Conservation (phyloP, 53 echinoderm and acorn worm genomes). For the Crossaster papposus region DNA sequence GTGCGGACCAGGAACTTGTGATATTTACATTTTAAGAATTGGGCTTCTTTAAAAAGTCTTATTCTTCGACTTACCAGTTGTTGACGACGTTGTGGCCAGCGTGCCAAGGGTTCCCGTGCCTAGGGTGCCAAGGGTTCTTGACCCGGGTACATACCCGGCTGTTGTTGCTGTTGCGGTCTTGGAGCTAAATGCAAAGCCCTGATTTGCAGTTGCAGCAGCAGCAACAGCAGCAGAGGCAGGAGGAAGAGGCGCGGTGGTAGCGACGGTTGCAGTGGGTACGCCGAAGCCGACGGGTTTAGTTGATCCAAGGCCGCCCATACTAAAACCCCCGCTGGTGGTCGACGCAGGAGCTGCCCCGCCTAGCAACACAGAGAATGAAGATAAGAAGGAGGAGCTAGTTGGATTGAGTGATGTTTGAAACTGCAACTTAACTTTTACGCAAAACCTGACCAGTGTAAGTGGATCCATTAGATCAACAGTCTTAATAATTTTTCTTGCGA, state of each 20-base stretch:
- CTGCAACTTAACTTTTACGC: no score
- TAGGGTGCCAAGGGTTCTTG: background rate
- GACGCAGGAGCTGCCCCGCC: no score
- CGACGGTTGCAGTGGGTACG: background rate
- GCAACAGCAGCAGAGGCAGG: conserved; percentile 2
- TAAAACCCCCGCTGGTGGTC: background rate
- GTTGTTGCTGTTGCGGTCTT: conserved; percentile 3
- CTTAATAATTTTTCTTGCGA: no score
- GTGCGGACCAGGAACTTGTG: no score
- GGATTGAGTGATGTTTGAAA: no score
- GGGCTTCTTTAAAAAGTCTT: no score
- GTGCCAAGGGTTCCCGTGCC: background rate
- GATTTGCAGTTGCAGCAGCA: background rate
- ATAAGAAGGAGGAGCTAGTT: no score
- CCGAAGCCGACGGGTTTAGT: background rate
- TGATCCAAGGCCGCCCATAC: background rate
- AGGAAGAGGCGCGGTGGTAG: conserved; percentile 18
- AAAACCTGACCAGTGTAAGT: no score
- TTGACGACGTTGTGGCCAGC: background rate
- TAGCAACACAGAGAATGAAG: no score
- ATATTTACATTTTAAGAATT: no score
- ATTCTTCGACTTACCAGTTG: background rate
- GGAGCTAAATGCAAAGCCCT: conserved; percentile 1
- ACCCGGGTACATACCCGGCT: background rate
- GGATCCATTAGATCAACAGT: no score